phyloP scores from a whole-genome alignment of 2,888 invertebrate genomes.

The Seladonia tumulorum region DNA sequence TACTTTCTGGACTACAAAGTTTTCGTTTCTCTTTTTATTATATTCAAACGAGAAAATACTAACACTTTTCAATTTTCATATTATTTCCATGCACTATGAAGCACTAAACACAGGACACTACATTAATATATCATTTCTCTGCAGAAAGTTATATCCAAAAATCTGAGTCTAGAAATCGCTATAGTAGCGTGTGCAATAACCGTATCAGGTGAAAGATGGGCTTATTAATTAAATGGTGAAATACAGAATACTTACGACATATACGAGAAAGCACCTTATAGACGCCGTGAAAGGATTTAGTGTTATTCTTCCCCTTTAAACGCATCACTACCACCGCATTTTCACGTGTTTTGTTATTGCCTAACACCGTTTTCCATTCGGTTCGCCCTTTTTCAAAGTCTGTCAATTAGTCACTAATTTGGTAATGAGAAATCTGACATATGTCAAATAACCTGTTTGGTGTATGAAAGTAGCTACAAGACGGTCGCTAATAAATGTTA shows the following conservation, averaged over 20 bases:
- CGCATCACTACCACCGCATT: constrained; percentile 81
- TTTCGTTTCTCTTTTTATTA: neutral
- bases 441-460: constrained; percentile 75
- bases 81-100: neutral
- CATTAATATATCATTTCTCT: neutral
- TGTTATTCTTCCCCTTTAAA: constrained; percentile 82
- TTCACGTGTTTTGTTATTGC: constrained; percentile 60
- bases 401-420: constrained; percentile 62
- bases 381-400: constrained; percentile 29
- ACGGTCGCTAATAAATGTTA: constrained; percentile 49
- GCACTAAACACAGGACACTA: neutral
- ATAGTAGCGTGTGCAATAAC: neutral
- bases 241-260: constrained; percentile 80
- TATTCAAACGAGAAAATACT: neutral
- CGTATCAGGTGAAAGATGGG: neutral
- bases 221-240: constrained; percentile 23
- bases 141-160: neutral
- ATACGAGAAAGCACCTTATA: constrained; percentile 83
- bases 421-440: constrained; percentile 71
- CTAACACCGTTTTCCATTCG: constrained; percentile 35
- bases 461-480: constrained; percentile 68
- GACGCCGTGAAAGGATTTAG: constrained; percentile 82
- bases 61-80: neutral
- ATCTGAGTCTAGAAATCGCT: neutral
- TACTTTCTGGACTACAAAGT: neutral